Percentiles rank a stretch among this genome's conserved stretches.
These are phyloP conservation scores for Crocodylus rhombifer DNA, from an alignment of 2,797 vertebrate species.

Conservation along the genomic window DNA sequence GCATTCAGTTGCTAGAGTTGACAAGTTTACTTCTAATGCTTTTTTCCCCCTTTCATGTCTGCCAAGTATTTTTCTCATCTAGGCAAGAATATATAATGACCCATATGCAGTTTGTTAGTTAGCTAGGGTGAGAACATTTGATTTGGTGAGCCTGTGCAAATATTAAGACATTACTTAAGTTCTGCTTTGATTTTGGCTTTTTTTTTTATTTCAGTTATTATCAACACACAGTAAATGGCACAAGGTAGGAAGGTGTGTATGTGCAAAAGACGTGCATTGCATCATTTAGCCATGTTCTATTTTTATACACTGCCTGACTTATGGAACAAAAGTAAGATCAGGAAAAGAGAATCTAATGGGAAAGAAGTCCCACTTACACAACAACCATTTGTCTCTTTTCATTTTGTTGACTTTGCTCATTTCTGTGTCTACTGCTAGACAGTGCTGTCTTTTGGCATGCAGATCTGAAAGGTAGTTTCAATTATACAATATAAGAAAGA, in stretches of 20 bases:
- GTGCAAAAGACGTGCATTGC: neutral
- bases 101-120: neutral
- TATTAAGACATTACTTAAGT: neutral
- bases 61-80: neutral
- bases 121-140: neutral
- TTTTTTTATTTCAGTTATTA: neutral
- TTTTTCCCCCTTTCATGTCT: neutral
- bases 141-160: neutral
- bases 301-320: neutral
- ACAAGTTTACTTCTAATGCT: neutral
- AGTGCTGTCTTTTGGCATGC: neutral
- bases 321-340: neutral
- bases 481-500: neutral
- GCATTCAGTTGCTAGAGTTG: neutral
- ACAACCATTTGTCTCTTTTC: neutral
- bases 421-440: neutral
- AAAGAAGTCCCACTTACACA: neutral
- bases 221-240: neutral
- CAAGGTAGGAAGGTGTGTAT: neutral
- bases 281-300: neutral
- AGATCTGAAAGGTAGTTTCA: neutral
- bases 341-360: neutral
- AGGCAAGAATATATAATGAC: accelerated
- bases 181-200: neutral
- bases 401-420: neutral